Percentiles rank a stretch among this genome's conserved stretches.
These are phyloP conservation scores for Microcebus ravelobensis DNA, from an alignment of 2,113 vertebrate genomes.

Conservation along the genomic window DNA sequence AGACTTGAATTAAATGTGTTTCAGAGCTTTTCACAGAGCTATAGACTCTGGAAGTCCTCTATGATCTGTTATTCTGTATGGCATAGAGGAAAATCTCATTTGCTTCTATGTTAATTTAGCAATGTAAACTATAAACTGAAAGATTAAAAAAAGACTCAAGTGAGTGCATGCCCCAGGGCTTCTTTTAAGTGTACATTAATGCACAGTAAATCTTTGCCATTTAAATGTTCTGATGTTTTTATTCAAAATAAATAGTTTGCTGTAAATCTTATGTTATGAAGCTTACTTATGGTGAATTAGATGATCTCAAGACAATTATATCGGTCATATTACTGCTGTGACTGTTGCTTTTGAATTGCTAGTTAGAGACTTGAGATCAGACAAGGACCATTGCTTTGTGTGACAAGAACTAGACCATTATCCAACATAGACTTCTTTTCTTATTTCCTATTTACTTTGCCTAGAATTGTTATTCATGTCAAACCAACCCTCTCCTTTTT, in stretches of 20 bases:
- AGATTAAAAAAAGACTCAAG: conserved; percentile 37
- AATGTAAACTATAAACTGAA: neutral
- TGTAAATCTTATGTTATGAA: neutral
- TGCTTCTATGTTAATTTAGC: conserved; percentile 23
- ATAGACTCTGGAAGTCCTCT: neutral
- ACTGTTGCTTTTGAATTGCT: neutral
- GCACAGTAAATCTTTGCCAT: neutral
- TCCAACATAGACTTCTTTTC: neutral
- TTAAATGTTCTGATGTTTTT: conserved; percentile 16
- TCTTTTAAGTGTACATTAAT: conserved; percentile 1
- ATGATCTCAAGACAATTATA: neutral
- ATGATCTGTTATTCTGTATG: neutral
- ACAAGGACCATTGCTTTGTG: neutral
- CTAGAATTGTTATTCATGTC: neutral
- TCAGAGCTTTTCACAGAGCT: neutral
- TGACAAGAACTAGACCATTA: neutral
- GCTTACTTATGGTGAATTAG: neutral
- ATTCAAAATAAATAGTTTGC: neutral
- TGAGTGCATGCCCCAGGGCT: neutral
- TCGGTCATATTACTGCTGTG: neutral
- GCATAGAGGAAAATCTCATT: neutral
- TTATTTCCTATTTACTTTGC: neutral
- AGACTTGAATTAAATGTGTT: conserved; percentile 47
- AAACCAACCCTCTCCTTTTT: neutral
- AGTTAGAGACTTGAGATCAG: neutral